Evolutionary conservation across 2,113 vertebrate species (phyloP), one percentile per base, ranked within the genome.

Genomic region (Microcebus murinus): DNA sequence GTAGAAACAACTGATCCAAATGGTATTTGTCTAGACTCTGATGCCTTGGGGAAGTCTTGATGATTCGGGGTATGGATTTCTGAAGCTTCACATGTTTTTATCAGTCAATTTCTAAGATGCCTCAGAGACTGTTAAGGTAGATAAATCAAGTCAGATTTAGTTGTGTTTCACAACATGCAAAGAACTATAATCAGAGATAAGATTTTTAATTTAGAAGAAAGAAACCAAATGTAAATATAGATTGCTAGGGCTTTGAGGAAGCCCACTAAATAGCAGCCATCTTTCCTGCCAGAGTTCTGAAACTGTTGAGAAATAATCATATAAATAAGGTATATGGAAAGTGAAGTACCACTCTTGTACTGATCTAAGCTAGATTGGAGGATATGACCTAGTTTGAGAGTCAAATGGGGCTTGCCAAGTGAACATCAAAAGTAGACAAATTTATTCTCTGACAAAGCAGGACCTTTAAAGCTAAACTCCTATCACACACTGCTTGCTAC

Each of bases 81-180:
- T 92, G 55, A 39, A 87, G 23, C 82, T 86, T 91, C 34, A 42
- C 70, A 4, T 63, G 79, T 87, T 87, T 88, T 93, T 94, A 85
- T 57, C 83, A 42, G 29, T 86, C 87, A 55, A 6, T 96, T 57
- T 97, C 74, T 42, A 96, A 63, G 59, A 31, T 77, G 29, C 82
- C 85, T 77, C 39, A 48, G 84, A 81, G 83, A 92, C 80, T n/a
- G 21, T 93, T 94, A 61, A 93, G 70, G 61, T 23, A 93, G 90
- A 95, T 96, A 95, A 74, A 50, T 89, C 77, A 95, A 48, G 13
- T 57, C 74, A 91, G 52, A 74, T 95, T 96, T 91, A 55, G 48
- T 70, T 91, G 23, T 90, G 31, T 84, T 91, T 89, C 65, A n/a
- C 87, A 52, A 86, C 59, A 77, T 90, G 39, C 68, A 92, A 89